Conservation (phyloP, 1,140 invertebrate species). For the Drosophila obscura region DNA sequence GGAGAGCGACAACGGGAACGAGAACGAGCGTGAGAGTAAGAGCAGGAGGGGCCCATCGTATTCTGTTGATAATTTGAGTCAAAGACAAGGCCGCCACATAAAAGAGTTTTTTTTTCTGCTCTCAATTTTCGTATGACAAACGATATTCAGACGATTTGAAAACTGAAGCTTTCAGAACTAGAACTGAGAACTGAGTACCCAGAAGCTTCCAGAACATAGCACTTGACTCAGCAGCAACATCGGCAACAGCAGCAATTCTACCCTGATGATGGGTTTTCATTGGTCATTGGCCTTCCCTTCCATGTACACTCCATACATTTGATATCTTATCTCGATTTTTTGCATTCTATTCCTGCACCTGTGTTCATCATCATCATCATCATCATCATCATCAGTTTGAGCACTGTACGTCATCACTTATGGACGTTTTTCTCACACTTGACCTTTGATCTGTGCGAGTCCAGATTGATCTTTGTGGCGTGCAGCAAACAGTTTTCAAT, state of each 20-base stretch:
- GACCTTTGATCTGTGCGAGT: slow-evolving; percentile 4
- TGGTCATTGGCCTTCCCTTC: slow-evolving; percentile 42
- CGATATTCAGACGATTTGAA: neutral
- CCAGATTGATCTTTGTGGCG: slow-evolving; percentile 14
- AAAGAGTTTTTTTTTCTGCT: neutral
- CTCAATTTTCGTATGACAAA: slow-evolving; percentile 9
- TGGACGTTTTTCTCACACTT: slow-evolving; percentile 10
- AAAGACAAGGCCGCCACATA: no score
- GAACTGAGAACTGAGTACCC: slow-evolving; percentile 4
- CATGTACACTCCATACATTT: neutral
- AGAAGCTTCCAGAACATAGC: slow-evolving; percentile 38
- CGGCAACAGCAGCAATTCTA: neutral
- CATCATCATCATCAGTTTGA: neutral
- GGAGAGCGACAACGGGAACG: no score
- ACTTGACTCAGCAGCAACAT: slow-evolving; percentile 22
- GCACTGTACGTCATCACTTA: neutral
- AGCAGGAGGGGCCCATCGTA: no score
- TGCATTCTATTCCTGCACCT: slow-evolving; percentile 15
- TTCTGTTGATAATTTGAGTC: no score
- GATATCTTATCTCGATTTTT: slow-evolving; percentile 33
- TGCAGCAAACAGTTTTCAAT: slow-evolving; percentile 21
- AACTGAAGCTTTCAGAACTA: no score
- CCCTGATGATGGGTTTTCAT: slow-evolving; percentile 6
- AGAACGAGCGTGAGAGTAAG: no score
- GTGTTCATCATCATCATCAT: neutral